Evolutionary conservation across 2,888 invertebrate genomes (phyloP).

Genomic region (Tiliacea citrago): DNA sequence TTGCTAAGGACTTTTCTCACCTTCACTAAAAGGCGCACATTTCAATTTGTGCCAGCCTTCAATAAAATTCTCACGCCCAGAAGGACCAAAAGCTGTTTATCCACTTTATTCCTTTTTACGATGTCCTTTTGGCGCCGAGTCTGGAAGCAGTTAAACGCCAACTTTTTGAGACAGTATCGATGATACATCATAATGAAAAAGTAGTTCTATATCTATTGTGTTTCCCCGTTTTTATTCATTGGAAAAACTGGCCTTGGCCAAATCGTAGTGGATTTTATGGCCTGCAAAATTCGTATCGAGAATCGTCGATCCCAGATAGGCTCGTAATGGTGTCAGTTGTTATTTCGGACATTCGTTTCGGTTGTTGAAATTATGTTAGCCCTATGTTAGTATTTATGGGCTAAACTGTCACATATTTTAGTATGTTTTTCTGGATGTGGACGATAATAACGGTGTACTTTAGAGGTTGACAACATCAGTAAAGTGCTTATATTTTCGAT

Average conservation of each 20-base stretch:
- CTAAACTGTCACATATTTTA: slow-evolving; percentile 21
- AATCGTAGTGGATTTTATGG: slow-evolving; percentile 33
- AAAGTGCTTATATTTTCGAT: neutral
- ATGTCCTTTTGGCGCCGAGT: slow-evolving; percentile 54
- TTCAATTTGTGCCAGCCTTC: slow-evolving; percentile 39
- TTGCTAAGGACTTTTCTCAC: slow-evolving; percentile 26
- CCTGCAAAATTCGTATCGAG: slow-evolving; percentile 14
- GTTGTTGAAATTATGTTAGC: slow-evolving; percentile 1
- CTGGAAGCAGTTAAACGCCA: slow-evolving; percentile 38
- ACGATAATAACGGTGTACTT: slow-evolving; percentile 14
- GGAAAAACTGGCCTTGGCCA: slow-evolving; percentile 17
- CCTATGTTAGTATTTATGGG: slow-evolving; percentile 38
- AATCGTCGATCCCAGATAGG: slow-evolving; percentile 4
- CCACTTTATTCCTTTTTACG: slow-evolving; percentile 41
- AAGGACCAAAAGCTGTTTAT: slow-evolving; percentile 17
- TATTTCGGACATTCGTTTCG: slow-evolving; percentile 17
- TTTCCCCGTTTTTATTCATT: slow-evolving; percentile 37
- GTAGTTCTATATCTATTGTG: slow-evolving; percentile 33
- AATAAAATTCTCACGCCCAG: neutral
- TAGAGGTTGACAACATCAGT: neutral
- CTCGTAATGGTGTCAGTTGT: slow-evolving; percentile 10
- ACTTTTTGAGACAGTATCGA: slow-evolving; percentile 41
- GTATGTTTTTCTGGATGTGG: slow-evolving; percentile 4
- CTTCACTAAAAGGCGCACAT: slow-evolving; percentile 26
- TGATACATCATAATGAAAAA: slow-evolving; percentile 59